phyloP scores from a whole-genome alignment of 2,888 invertebrate species.

The Netelia virgata region DNA sequence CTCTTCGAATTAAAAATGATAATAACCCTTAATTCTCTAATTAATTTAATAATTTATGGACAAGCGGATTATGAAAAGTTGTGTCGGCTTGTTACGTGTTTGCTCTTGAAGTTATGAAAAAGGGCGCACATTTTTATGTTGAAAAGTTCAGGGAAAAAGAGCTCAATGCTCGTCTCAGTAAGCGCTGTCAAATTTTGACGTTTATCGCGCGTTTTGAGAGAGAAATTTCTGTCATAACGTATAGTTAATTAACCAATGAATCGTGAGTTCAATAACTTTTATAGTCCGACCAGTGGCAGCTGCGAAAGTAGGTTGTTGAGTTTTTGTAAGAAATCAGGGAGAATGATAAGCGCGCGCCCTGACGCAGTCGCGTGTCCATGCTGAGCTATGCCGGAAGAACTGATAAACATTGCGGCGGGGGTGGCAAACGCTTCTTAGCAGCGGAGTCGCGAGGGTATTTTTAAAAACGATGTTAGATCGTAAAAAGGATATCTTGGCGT shows the following conservation, averaged over 20 bases:
- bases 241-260: background rate
- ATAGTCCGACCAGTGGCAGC: background rate
- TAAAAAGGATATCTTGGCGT: constrained; percentile 20
- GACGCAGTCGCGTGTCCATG: constrained; percentile 11
- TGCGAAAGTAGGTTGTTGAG: background rate
- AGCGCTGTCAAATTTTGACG: constrained; percentile 19
- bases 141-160: background rate
- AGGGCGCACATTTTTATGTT: background rate
- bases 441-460: constrained; percentile 2
- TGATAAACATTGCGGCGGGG: constrained; percentile 45
- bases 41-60: background rate
- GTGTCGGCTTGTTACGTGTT: background rate
- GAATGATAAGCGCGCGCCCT: background rate
- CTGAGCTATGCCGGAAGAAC: constrained; percentile 26
- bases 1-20: no score
- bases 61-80: background rate
- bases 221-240: constrained; percentile 2
- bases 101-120: background rate
- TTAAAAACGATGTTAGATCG: constrained; percentile 16
- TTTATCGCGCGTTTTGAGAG: background rate
- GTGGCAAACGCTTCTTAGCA: constrained; percentile 27
- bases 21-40: background rate
- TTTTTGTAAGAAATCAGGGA: background rate
- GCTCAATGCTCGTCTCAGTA: constrained; percentile 27
- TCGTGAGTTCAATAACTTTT: constrained; percentile 7